Conservation (phyloP, 2,888 invertebrate species). For the Endotricha flammealis region DNA sequence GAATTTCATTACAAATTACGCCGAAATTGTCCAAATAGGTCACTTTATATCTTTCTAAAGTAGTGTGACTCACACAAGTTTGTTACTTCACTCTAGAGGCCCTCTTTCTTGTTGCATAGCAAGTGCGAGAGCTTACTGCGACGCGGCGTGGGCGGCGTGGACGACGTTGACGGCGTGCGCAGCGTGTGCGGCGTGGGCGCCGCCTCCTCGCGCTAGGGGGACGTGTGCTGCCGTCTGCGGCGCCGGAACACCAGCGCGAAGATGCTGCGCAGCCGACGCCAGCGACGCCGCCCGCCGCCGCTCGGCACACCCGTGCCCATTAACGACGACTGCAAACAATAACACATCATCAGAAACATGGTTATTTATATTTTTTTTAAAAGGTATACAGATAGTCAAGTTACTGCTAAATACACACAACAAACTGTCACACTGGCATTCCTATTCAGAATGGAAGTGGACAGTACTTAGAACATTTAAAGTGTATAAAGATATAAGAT, state of each 20-base stretch:
- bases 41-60: no score
- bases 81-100: neutral
- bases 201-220: conserved; percentile 31
- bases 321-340: conserved; percentile 60
- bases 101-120: neutral
- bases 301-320: conserved; percentile 64
- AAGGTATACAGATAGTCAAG: no score
- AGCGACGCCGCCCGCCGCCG: conserved; percentile 83
- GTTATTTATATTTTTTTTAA: no score
- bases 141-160: neutral
- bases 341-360: no score
- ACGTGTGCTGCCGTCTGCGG: conserved; percentile 65
- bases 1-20: no score
- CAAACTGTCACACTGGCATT: no score
- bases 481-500: no score
- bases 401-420: no score
- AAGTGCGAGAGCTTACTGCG: conserved; percentile 3
- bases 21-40: no score
- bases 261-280: conserved; percentile 90
- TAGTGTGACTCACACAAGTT: no score
- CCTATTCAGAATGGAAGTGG: no score
- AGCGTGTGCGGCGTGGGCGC: neutral
- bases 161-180: conserved; percentile 21
- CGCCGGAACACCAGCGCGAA: conserved; percentile 88
- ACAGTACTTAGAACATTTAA: no score